Conservation (phyloP, 1,140 invertebrate species). For the Thalassaphorura encarpata region DNA sequence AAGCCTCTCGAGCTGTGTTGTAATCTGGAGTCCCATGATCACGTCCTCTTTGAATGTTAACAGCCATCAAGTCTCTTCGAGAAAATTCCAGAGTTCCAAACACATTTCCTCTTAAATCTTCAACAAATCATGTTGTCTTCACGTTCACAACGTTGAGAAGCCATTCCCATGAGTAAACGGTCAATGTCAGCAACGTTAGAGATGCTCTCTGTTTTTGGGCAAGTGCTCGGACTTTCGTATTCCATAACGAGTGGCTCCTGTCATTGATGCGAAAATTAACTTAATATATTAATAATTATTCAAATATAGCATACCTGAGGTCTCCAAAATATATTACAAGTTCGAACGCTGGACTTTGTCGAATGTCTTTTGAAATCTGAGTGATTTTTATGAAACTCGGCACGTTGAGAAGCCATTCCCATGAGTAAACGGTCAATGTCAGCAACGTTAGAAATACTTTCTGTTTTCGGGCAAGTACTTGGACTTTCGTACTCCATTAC, state of each 20-base stretch:
- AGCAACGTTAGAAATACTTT: too few species aligned
- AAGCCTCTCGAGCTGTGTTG: constrained; percentile 48
- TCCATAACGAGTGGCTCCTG: constrained; percentile 28
- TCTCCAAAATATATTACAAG: constrained; percentile 58
- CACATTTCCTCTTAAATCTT: constrained; percentile 49
- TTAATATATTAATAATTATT: background rate
- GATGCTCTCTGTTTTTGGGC: too few species aligned
- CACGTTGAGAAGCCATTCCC: constrained; percentile 51
- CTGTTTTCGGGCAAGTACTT: too few species aligned
- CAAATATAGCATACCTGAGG: constrained; percentile 39
- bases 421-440: constrained; percentile 51
- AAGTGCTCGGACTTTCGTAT: too few species aligned
- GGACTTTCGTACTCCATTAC: constrained; percentile 12
- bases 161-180: constrained; percentile 50
- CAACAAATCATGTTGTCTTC: constrained; percentile 55
- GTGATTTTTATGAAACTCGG: constrained; percentile 29
- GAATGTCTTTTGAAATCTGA: constrained; percentile 16
- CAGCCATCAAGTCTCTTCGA: constrained; percentile 52
- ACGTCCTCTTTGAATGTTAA: constrained; percentile 55
- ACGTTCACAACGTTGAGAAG: constrained; percentile 50
- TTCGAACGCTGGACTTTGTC: constrained; percentile 39
- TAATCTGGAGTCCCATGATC: constrained; percentile 41
- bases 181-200: constrained; percentile 46
- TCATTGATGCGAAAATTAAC: background rate
- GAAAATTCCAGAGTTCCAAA: constrained; percentile 61